A percentile compares a stretch with the other conserved stretches of the same genome.
Evolutionary conservation across 2,797 vertebrate genomes (phyloP).

Genomic region (Phrynocephalus vlangalii): DNA sequence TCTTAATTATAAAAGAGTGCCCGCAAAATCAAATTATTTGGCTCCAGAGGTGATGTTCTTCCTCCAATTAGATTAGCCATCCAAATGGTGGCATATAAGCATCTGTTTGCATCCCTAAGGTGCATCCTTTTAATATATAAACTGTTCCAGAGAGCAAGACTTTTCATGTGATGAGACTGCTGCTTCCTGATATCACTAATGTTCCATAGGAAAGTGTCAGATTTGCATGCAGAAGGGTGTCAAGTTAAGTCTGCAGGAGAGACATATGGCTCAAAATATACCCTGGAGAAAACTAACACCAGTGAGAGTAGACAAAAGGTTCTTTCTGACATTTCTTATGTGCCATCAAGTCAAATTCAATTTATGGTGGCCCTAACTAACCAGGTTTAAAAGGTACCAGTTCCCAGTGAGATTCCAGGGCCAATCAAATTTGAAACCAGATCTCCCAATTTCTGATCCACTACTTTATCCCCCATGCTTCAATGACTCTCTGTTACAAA

Average conservation of each 20-base stretch:
- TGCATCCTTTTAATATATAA: conserved; percentile 11
- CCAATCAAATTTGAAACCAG: too few relatives aligned
- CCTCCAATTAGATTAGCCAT: conserved; percentile 53
- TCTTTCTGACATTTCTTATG: too few relatives aligned
- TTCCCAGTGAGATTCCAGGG: too few relatives aligned
- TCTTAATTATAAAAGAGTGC: conserved; percentile 56
- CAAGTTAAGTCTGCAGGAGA: background rate
- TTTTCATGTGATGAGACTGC: background rate
- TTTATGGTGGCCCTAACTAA: too few relatives aligned
- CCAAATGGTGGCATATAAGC: conserved; percentile 13
- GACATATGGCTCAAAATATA: too few relatives aligned
- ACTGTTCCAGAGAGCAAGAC: background rate
- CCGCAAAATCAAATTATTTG: conserved; percentile 39
- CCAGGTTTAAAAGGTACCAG: too few relatives aligned
- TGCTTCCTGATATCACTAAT: background rate
- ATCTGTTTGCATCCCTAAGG: background rate
- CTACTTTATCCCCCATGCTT: too few relatives aligned
- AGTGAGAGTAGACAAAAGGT: too few relatives aligned
- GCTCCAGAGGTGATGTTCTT: conserved; percentile 48
- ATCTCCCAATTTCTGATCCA: too few relatives aligned
- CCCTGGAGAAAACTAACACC: too few relatives aligned
- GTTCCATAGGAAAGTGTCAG: background rate
- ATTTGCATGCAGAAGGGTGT: background rate
- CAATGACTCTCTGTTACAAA: too few relatives aligned
- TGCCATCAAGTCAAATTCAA: too few relatives aligned